Evolutionary conservation across 2,113 vertebrate species (phyloP), one percentile per base, ranked within the genome.

Genomic region (Grallaria varia): DNA sequence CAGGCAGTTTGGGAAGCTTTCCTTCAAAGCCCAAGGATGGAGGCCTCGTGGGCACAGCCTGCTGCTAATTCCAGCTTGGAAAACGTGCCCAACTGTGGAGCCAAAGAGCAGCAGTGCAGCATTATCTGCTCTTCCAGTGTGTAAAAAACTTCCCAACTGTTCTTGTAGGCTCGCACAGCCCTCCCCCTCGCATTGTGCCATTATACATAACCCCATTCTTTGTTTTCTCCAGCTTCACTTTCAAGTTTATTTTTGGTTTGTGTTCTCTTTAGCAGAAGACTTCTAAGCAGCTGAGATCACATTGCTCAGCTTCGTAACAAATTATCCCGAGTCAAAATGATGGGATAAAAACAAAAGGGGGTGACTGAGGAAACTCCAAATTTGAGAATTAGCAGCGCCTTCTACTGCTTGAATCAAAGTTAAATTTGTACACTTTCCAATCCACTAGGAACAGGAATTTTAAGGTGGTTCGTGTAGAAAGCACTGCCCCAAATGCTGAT

Each of bases 241-340:
- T 84, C 76, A 93, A 78, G 90, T 89, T 90, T 67, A 93, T 89
- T 95, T 93, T 95, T 67, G 45, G 67, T 35, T 77, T 88, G 92
- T 93, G 94, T 72, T 85, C 78, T 79, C 71, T 64, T 39, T 1
- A 91, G 53, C 77, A 89, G 27, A 60, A 67, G 53, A 50, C 53
- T 83, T 92, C 10, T 76, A 76, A 77, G 89, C 59, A 84, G 89
- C 68, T 49, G 76, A 86, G 58, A 93, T 85, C 31, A 12, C n/a
- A 31, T 4, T n/a, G 44, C 58, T 93, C 45, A 69, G 83, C 71
- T 19, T 73, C 37, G 1, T 15, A 50, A 74, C 19, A 83, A 56
- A 10, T 49, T 21, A 37, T 25, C 66, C 74, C 0, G 1, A 56
- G 28, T 4, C 0, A 0, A 59, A 59, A 68, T 6, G 2, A 62